Evolutionary conservation across 1,140 invertebrate genomes (phyloP), one percentile per base, ranked within the genome.

Genomic region (Trichomalopsis sarcophagae): DNA sequence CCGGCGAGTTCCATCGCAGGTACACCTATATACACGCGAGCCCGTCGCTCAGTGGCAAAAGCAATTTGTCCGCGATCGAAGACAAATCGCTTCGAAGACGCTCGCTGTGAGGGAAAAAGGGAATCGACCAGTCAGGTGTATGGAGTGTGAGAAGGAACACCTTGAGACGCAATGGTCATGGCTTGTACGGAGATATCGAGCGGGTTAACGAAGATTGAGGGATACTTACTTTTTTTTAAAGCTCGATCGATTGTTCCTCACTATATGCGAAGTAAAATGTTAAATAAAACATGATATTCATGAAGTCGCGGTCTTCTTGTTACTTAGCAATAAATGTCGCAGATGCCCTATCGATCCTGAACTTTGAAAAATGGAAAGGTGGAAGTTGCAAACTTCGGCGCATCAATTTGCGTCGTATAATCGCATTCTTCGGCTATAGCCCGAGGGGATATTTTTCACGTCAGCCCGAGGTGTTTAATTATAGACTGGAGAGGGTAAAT

Each of bases 61-160:
- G 44, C 73, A 85, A 81, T 85, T 85, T 81, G 66, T 84, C 73
- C 44, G 50, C 71, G 50, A 69, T 85, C 74, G n/a, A 81, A 47
- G 78, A 85, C 36, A 85, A 81, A 85, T 85, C 33, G 78, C 81
- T 68, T 75, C 23, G 17, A 2, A 80, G 14, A 44, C 23, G 13
- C 21, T 21, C n/a, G 73, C 21, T 44, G 73, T 5, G 73, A 44
- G 30, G 73, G 33, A 21, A 44, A 77, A 23, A 14, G 23, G 23
- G n/a, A 55, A n/a, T 47, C 40, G 44, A 27, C 10, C 0, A 55
- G 44, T 23, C 5, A 62, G 55, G 55, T 62, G 5, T 62, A 62
- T 62, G 5, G 55, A 62, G 55, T n/a, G 17, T n/a, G 17, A 62
- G 4, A 55, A 1, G 17, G n/a, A 33, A 71, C 68, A 71, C 23